Percentiles rank a stretch among this genome's conserved stretches.
phyloP scores from a whole-genome alignment of 2,888 invertebrate genomes.

The Julus scandinavius region DNA sequence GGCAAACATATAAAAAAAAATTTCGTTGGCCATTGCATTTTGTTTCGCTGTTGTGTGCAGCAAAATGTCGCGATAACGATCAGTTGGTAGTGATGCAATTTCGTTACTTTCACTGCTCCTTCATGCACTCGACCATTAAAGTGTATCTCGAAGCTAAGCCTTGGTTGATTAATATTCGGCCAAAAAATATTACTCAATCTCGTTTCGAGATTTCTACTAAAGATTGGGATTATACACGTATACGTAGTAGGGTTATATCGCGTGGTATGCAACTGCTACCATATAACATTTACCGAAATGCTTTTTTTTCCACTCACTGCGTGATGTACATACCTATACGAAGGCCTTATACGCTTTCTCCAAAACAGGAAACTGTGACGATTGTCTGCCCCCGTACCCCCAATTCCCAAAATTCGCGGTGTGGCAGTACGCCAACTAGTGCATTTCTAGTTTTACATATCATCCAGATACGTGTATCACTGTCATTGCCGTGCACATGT shows the following conservation, averaged over 20 bases:
- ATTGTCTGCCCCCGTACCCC: neutral
- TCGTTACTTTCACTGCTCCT: slow-evolving; percentile 16
- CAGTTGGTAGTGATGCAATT: slow-evolving; percentile 39
- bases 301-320: neutral
- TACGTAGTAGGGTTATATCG: neutral
- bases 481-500: too few species aligned
- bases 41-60: neutral
- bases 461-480: neutral
- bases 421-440: slow-evolving; percentile 11
- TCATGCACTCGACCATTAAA: neutral
- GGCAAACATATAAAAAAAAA: neutral
- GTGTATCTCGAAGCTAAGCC: neutral
- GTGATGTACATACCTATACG: slow-evolving; percentile 32
- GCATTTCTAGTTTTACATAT: neutral
- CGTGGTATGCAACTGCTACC: slow-evolving; percentile 7
- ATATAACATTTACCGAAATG: neutral
- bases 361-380: slow-evolving; percentile 40
- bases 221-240: slow-evolving; percentile 13
- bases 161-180: neutral
- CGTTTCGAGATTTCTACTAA: neutral
- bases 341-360: slow-evolving; percentile 15
- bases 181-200: slow-evolving; percentile 24
- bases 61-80: neutral
- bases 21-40: slow-evolving; percentile 3
- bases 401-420: slow-evolving; percentile 10